Conservation (phyloP, 2,888 invertebrate genomes). For the Dasysyrphus tricinctus region DNA sequence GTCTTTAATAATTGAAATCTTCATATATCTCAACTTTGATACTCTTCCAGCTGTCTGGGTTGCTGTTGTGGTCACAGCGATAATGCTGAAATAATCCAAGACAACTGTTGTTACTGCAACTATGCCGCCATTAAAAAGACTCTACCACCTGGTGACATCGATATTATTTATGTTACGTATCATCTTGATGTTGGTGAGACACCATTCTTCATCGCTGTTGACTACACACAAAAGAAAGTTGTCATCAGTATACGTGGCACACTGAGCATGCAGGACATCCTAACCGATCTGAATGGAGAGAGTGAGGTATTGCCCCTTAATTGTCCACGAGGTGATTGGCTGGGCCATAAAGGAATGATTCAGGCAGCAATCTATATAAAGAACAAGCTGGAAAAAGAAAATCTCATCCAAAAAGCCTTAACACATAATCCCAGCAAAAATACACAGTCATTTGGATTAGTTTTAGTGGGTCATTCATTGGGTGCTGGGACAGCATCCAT, state of each 20-base stretch:
- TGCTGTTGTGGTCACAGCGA: slow-evolving; percentile 85
- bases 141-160: slow-evolving; percentile 88
- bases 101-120: slow-evolving; percentile 94
- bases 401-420: slow-evolving; percentile 89
- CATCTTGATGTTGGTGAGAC: slow-evolving; percentile 94
- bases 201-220: slow-evolving; percentile 93
- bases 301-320: slow-evolving; percentile 91
- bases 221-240: slow-evolving; percentile 90
- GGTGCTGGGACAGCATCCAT: slow-evolving; percentile 94
- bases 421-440: slow-evolving; percentile 85
- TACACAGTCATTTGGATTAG: slow-evolving; percentile 87
- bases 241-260: slow-evolving; percentile 94
- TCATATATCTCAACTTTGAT: background rate
- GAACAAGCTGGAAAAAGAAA: slow-evolving; percentile 89
- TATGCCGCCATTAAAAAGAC: slow-evolving; percentile 90
- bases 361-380: slow-evolving; percentile 93
- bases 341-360: slow-evolving; percentile 96
- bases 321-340: slow-evolving; percentile 91
- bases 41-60: slow-evolving; percentile 80
- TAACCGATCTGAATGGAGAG: slow-evolving; percentile 94
- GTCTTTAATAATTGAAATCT: slow-evolving; percentile 34
- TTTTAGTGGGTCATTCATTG: slow-evolving; percentile 92
- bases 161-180: slow-evolving; percentile 92
- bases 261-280: slow-evolving; percentile 92
- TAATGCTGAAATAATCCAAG: slow-evolving; percentile 87